Base-by-base conservation (phyloP, 2,888 invertebrate species). In the Pandemis heparana region DNA sequence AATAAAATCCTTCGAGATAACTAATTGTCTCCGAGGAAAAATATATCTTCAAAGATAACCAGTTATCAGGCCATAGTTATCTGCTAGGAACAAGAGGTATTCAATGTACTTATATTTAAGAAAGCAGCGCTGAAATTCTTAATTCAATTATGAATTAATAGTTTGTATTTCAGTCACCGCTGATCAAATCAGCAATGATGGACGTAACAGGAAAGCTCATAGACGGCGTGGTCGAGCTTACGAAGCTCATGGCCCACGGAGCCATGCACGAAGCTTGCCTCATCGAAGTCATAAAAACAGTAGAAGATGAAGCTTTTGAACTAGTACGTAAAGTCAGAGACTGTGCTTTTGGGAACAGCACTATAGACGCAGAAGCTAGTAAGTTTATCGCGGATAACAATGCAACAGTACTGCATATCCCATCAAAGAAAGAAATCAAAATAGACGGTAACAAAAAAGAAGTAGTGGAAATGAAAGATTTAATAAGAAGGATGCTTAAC, bases 251-350 rank as follows among this genome's bases (percentile, higher is more conserved):
- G 90, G 93, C 94, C 0, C 94, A 94, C 41, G 93, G 94, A 3
- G 94, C 94, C 0, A 94, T 94, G 94, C 94, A 94, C n/a, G 94
- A 94, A 80, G 94, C 94, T 0, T 94, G 94, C 61, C 91, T 94
- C 1, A 92, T 94, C 9, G 94, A 94, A 86, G 94, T 94, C 0
- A 85, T 93, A 23, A 90, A 84, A 76, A 85, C 87, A 1, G 86
- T 91, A 0, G 92, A 94, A 85, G 91, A 93, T 5, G 91, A 93
- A 79, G 92, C 92, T 0, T 82, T 89, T 7, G 65, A 77, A 51
- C 66, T 94, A 0, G 76, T 92, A 0, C 79, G 82, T 53, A 81
- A 84, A 6, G 81, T 92, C 0, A 87, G 78, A 78, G 76, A 76
- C 6, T 94, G 94, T 72, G 87, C 84, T 0, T 81, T 85, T 8